Conservation (phyloP, 2,113 vertebrate species). For the Tringa solitaria region DNA sequence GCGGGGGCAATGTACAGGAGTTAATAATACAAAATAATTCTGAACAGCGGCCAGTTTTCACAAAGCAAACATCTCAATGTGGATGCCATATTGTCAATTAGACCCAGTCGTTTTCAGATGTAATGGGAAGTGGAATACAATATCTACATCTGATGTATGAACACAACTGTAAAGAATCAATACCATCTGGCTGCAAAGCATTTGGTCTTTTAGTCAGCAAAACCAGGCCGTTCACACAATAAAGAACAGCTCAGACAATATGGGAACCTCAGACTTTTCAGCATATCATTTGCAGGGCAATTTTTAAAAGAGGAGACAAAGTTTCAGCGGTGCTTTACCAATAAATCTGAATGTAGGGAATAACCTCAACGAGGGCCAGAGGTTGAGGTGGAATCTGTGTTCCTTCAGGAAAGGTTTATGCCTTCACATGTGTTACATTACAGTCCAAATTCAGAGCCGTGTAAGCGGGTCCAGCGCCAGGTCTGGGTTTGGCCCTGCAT, state of each 20-base stretch:
- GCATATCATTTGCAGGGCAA: constrained; percentile 18
- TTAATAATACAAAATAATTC: constrained; percentile 67
- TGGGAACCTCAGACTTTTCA: constrained; percentile 38
- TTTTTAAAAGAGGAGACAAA: constrained; percentile 51
- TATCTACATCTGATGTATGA: constrained; percentile 65
- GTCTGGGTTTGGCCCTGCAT: constrained; percentile 1
- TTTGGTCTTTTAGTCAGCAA: constrained; percentile 34
- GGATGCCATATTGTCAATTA: constrained; percentile 68
- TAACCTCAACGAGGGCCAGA: background rate
- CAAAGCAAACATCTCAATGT: constrained; percentile 62
- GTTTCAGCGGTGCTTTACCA: constrained; percentile 14
- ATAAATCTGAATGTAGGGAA: background rate
- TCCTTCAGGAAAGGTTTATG: constrained; percentile 37
- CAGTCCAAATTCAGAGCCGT: background rate
- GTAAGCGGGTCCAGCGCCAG: background rate
- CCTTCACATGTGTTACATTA: constrained; percentile 23
- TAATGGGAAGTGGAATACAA: constrained; percentile 69
- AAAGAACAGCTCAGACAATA: constrained; percentile 27
- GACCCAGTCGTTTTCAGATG: constrained; percentile 59
- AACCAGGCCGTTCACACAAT: background rate
- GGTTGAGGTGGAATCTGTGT: background rate
- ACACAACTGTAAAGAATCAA: constrained; percentile 70
- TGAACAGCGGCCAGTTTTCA: constrained; percentile 48
- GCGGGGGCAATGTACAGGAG: constrained; percentile 41
- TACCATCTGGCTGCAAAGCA: constrained; percentile 57